Evolutionary conservation across 1,140 invertebrate species (phyloP).

Genomic region (Stegodyphus dumicola): DNA sequence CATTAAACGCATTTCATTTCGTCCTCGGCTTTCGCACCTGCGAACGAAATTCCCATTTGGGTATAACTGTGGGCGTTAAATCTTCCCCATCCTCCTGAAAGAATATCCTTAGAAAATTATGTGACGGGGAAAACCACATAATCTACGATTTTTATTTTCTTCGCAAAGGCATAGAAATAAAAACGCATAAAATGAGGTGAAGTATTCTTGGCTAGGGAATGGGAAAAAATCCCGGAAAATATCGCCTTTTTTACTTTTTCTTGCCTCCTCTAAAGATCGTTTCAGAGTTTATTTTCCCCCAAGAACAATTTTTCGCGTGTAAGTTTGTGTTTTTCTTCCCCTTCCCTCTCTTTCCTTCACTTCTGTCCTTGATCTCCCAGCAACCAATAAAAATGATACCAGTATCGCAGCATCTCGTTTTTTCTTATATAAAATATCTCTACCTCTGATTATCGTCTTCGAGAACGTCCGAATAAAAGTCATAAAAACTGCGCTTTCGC

Average conservation of each 20-base stretch:
- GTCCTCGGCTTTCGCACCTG: no score
- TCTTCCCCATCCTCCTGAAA: background rate
- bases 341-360: background rate
- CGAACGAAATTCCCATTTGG: no score
- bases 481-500: conserved; percentile 32
- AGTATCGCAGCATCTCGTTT: no score
- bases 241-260: conserved; percentile 50
- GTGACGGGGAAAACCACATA: conserved; percentile 25
- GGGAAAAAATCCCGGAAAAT: conserved; percentile 42
- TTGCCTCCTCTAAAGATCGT: conserved; percentile 53
- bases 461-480: conserved; percentile 30
- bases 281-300: conserved; percentile 48
- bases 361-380: no score
- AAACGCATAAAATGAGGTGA: conserved; percentile 40
- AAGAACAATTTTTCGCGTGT: conserved; percentile 50
- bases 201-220: conserved; percentile 39
- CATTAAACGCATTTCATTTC: no score
- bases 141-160: conserved; percentile 52
- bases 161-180: conserved; percentile 9
- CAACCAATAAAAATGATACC: no score
- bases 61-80: background rate
- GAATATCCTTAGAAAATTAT: conserved; percentile 21
- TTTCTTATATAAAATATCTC: conserved; percentile 15
- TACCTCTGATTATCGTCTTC: conserved; percentile 44
- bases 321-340: conserved; percentile 47